Evolutionary conservation across 2,797 vertebrate species (phyloP).

Genomic region (Pseudochirops corinnae): DNA sequence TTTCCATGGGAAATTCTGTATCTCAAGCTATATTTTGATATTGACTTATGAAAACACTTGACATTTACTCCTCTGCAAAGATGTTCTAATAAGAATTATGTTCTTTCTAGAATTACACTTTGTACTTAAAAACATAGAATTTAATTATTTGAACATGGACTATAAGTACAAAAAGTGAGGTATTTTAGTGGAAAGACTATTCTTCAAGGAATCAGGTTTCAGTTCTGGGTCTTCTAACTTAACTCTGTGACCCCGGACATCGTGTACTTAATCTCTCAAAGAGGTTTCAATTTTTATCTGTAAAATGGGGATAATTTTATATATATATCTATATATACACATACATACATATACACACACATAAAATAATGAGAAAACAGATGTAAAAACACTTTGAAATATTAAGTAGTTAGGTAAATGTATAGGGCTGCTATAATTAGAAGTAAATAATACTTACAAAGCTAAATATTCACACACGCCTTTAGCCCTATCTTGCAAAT

Average conservation of each 20-base stretch:
- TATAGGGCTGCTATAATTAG: neutral
- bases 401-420: neutral
- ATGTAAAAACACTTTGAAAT: neutral
- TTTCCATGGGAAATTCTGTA: neutral
- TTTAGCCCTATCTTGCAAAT: slow-evolving; percentile 90
- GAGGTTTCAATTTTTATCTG: neutral
- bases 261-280: neutral
- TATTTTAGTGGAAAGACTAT: neutral
- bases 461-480: slow-evolving; percentile 92
- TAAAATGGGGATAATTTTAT: slow-evolving; percentile 3
- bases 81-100: neutral
- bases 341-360: too few species aligned
- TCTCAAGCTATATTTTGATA: neutral
- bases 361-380: neutral
- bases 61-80: neutral
- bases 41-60: neutral
- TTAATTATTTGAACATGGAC: neutral
- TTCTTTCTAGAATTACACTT: neutral
- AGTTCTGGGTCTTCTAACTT: neutral
- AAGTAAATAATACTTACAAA: slow-evolving; percentile 88
- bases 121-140: neutral
- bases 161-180: neutral
- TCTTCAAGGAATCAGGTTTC: neutral
- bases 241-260: neutral
- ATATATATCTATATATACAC: too few species aligned